A percentile compares a stretch with the other conserved stretches of the same genome.
phyloP scores from a whole-genome alignment of 2,888 invertebrate genomes.

The Hylaea fasciaria region DNA sequence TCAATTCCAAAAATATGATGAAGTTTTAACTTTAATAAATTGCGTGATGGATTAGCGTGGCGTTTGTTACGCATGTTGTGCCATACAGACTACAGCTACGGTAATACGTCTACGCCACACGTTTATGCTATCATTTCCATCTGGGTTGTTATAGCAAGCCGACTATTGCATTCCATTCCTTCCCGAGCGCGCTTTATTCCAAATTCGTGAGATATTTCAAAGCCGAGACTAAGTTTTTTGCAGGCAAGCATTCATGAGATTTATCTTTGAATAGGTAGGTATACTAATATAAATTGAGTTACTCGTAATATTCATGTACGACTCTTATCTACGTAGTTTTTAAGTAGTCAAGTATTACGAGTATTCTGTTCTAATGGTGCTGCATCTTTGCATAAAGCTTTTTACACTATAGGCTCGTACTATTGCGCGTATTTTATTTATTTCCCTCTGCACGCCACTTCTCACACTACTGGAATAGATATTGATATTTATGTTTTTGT shows the following conservation, averaged over 20 bases:
- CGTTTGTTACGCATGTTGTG: conserved; percentile 6
- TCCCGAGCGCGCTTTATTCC: conserved; percentile 54
- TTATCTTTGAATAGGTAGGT: neutral
- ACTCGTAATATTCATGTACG: too few species aligned
- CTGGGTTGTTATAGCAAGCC: conserved; percentile 42
- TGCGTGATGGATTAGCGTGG: too few species aligned
- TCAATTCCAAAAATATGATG: conserved; percentile 7
- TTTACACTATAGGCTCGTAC: too few species aligned
- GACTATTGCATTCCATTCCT: conserved; percentile 52
- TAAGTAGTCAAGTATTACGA: too few species aligned
- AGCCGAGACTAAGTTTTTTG: conserved; percentile 25
- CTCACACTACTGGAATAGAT: too few species aligned
- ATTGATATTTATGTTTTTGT: too few species aligned
- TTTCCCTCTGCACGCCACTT: too few species aligned
- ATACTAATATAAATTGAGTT: too few species aligned
- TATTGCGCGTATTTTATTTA: too few species aligned
- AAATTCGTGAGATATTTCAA: conserved; percentile 58
- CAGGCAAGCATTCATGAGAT: conserved; percentile 10
- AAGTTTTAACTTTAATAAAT: neutral
- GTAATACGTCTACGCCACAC: conserved; percentile 19
- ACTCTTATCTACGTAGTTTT: too few species aligned
- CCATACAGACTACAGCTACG: conserved; percentile 14
- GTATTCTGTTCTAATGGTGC: too few species aligned
- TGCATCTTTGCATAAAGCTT: too few species aligned
- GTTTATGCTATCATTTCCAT: conserved; percentile 47